Conservation (phyloP, 2,797 vertebrate species). For the Ctenosaura bakeri region DNA sequence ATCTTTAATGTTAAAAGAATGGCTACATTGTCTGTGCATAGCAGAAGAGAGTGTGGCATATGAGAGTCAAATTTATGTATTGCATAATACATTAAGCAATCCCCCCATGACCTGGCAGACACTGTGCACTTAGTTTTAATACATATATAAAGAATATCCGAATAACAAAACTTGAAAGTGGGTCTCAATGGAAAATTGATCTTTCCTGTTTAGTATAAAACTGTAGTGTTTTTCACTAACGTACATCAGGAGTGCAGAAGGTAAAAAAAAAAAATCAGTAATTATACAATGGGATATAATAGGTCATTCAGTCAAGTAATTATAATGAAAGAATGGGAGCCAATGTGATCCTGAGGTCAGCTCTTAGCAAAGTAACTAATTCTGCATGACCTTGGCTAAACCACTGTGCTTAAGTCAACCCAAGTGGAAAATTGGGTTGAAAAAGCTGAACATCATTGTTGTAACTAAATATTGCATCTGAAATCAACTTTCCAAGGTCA, state of each 20-base stretch:
- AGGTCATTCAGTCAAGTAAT: conserved; percentile 57
- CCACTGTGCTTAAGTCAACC: conserved; percentile 65
- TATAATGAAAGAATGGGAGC: conserved; percentile 45
- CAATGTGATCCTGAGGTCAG: conserved; percentile 65
- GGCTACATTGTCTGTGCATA: neutral
- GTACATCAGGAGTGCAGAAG: conserved; percentile 30
- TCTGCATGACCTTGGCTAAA: conserved; percentile 35
- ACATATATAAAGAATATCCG: neutral
- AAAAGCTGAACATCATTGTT: conserved; percentile 58
- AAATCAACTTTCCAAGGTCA: conserved; percentile 70
- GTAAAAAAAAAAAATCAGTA: conserved; percentile 50
- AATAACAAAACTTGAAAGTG: conserved; percentile 15
- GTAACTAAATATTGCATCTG: conserved; percentile 63
- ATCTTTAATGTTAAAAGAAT: neutral
- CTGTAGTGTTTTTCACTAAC: neutral
- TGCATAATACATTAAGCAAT: neutral
- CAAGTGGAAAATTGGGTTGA: conserved; percentile 68
- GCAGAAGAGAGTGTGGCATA: neutral
- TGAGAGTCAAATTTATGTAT: neutral
- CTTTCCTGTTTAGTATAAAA: conserved; percentile 33
- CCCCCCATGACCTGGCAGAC: neutral
- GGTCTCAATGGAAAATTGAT: conserved; percentile 25
- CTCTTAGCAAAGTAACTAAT: conserved; percentile 39
- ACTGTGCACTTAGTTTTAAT: conserved; percentile 7
- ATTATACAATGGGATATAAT: conserved; percentile 32